A percentile compares a stretch with the other conserved stretches of the same genome.
These are phyloP conservation scores for Sepiola atlantica DNA, from an alignment of 2,888 invertebrate species.

Conservation along the genomic window DNA sequence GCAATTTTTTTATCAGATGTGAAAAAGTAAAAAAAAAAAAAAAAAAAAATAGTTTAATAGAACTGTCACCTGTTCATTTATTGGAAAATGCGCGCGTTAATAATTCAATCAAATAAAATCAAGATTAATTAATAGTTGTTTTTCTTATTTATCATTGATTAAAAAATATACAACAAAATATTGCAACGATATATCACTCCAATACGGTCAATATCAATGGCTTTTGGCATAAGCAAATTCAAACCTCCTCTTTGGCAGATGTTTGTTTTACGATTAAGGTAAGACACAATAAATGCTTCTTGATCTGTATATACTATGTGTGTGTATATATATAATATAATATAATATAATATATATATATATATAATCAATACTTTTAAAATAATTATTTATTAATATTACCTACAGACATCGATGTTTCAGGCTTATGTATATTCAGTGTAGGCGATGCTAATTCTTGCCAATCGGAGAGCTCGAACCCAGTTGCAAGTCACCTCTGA, in stretches of 20 bases:
- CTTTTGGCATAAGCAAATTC: not conserved
- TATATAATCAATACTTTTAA: no score
- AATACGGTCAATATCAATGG: not conserved
- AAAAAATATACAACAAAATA: not conserved
- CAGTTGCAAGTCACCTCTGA: no score
- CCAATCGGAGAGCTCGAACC: no score
- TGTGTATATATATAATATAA: no score
- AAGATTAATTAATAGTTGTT: not conserved
- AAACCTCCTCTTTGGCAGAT: not conserved
- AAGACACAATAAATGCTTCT: not conserved
- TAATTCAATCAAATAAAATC: slow-evolving; percentile 8
- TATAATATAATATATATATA: no score
- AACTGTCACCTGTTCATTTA: not conserved
- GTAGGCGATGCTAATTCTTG: no score
- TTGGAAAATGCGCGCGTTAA: not conserved
- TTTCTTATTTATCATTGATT: not conserved
- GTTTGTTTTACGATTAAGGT: not conserved
- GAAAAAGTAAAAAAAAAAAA: not conserved
- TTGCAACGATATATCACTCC: not conserved
- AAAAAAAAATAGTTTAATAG: not conserved
- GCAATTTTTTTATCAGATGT: not conserved
- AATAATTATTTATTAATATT: no score
- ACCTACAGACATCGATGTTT: no score
- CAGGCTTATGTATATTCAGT: no score
- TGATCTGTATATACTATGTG: no score